Evolutionary conservation across 1,140 invertebrate genomes (phyloP), one percentile per base, ranked within the genome.

Genomic region (Papilio machaon): DNA sequence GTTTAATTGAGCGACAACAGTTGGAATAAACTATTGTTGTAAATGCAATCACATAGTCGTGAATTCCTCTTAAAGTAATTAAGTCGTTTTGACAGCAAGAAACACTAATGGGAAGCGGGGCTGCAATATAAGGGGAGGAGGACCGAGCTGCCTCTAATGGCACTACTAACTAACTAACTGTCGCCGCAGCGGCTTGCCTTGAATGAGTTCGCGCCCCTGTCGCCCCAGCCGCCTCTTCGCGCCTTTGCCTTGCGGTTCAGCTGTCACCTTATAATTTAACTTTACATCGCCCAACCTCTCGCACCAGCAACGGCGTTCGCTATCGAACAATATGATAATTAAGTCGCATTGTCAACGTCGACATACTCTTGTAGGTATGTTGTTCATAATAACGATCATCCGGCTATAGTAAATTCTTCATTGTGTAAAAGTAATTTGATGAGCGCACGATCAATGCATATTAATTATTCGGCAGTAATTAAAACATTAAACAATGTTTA

Each of bases 111-210:
- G 84, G 85, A 88, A 86, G 85, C 83, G 84, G 80, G 85, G 85
- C 82, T 83, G 84, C 74, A 80, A 85, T 83, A 87, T 85, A 86
- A 86, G 80, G 77, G 86, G 86, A 82, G 84, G 84, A 84, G 73
- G 86, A 81, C 85, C 87, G 83, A 80, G 77, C 80, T 78, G 84
- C 81, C 85, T 89, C 85, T 87, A 91, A 90, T 90, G 88, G 85
- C 85, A 86, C 87, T 89, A 87, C 89, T 88, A 89, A 88, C 88
- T 87, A 89, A 89, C 88, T 91, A 90, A 92, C 86, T 91, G 87
- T 90, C 87, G 86, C 91, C 91, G 81, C 89, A 90, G 89, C 88
- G 87, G 87, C 87, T 89, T 85, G 86, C 87, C 81, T 81, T 83
- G 84, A 82, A 74, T 85, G 83, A 81, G 64, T 81, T 77, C 83